A percentile compares a stretch with the other conserved stretches of the same genome.
Evolutionary conservation across 2,113 vertebrate species (phyloP).

Genomic region (Podarcis raffonei): DNA sequence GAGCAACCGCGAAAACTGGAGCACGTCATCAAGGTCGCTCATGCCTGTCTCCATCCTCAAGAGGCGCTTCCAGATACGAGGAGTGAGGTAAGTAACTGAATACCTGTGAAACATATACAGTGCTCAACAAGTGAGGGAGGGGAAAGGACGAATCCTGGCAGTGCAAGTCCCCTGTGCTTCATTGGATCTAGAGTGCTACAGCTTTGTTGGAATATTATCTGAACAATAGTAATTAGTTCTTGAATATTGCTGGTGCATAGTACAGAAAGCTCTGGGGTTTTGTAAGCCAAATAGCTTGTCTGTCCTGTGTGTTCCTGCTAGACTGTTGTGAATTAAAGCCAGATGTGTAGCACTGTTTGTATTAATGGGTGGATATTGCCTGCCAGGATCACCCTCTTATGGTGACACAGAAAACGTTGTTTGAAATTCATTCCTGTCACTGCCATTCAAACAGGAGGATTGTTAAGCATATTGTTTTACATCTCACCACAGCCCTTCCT

Average conservation of each 20-base stretch:
- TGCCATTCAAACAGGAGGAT: rapidly evolving
- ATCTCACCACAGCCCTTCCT: not conserved
- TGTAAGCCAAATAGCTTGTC: conserved; percentile 14
- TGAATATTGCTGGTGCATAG: rapidly evolving
- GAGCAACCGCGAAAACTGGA: conserved; percentile 97
- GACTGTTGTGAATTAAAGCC: not conserved
- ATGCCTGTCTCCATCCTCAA: conserved; percentile 91
- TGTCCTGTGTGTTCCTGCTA: conserved; percentile 5
- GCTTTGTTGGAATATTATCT: not conserved
- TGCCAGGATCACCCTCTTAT: conserved; percentile 4
- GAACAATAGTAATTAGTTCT: conserved; percentile 17
- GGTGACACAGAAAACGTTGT: conserved; percentile 12
- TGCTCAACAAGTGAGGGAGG: not conserved
- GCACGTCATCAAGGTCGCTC: conserved; percentile 94
- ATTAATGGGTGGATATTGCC: not conserved
- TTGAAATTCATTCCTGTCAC: not conserved
- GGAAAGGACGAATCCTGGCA: conserved; percentile 10
- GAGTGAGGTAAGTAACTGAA: conserved; percentile 85
- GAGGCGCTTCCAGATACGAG: conserved; percentile 90
- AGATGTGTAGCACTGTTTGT: not conserved
- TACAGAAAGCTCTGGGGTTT: conserved; percentile 17
- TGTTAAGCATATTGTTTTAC: not conserved
- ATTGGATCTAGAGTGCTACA: not conserved
- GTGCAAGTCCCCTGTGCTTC: not conserved
- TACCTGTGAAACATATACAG: rapidly evolving